A percentile compares a stretch with the other conserved stretches of the same genome.
Evolutionary conservation across 2,113 vertebrate genomes (phyloP).

Genomic region (Narcine bancroftii): DNA sequence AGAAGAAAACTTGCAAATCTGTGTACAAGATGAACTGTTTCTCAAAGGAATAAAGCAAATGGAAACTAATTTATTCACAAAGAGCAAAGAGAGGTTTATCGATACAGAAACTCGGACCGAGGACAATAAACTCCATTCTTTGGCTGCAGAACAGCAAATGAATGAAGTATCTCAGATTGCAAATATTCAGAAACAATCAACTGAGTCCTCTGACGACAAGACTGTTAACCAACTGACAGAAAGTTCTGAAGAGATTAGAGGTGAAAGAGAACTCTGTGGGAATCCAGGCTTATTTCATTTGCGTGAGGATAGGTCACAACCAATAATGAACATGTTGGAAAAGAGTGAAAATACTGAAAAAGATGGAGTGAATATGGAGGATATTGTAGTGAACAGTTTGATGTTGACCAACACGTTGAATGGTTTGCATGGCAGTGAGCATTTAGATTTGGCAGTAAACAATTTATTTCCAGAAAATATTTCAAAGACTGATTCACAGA

Average conservation of each 20-base stretch:
- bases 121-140: background rate
- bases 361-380: constrained; percentile 34
- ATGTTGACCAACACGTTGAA: constrained; percentile 40
- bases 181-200: background rate
- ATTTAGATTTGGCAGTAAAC: background rate
- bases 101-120: background rate
- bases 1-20: background rate
- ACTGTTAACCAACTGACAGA: background rate
- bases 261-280: background rate
- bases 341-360: background rate
- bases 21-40: background rate
- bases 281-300: background rate
- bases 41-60: background rate
- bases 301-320: background rate
- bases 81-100: background rate
- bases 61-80: constrained; percentile 5
- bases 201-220: background rate
- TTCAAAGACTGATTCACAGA: constrained; percentile 17
- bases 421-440: background rate
- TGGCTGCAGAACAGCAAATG: background rate
- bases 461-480: constrained; percentile 36
- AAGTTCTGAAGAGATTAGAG: background rate
- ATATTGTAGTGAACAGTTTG: background rate
- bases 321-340: background rate
- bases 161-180: background rate